Base-by-base conservation (phyloP, 1,140 invertebrate genomes). In the Hyposmocoma kahamanoa region DNA sequence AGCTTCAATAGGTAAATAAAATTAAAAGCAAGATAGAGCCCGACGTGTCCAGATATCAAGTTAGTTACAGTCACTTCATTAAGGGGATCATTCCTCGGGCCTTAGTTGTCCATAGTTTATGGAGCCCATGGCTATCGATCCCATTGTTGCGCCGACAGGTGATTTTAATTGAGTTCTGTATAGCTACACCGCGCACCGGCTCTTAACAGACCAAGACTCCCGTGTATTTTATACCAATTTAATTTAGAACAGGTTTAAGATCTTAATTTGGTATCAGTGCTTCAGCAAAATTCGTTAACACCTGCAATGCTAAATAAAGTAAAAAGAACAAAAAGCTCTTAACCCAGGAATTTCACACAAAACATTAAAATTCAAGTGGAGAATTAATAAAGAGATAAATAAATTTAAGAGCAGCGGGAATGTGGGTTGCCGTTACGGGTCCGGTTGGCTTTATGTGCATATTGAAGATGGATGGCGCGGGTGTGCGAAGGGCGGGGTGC, bases 351-450 rank as follows among this genome's bases (percentile, higher is more conserved):
- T 70, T 80, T 75, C 59, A 62, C 43, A 53, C 54, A 60, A 70
- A 74, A 72, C 73, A 76, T 78, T 79, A 78, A 82, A 77, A 78
- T 76, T 77, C 72, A 72, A 77, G 69, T 78, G 38, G 70, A 72
- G 80, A 79, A 84, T 84, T 84, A 84, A 84, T 84, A 84, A 81
- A 84, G 80, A 84, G 72, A 84, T 84, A 84, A 82, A 84, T 84
- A 84, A 82, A 84, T 84, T 82, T 74, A 79, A 80, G 76, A 82
- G 71, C 72, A 80, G 67, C 64, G 80, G 69, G 75, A 81, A 81
- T 81, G 78, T 81, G 74, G 72, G 76, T 72, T 74, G 75, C 77
- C 67, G 74, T 82, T 80, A 78, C 76, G 67, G 63, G 73, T 78
- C 77, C 79, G 77, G 76, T 76, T 78, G 64, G 73, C 71, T 81